Evolutionary conservation across 2,888 invertebrate species (phyloP), one percentile per base, ranked within the genome.

Genomic region (Dryococelus australis): DNA sequence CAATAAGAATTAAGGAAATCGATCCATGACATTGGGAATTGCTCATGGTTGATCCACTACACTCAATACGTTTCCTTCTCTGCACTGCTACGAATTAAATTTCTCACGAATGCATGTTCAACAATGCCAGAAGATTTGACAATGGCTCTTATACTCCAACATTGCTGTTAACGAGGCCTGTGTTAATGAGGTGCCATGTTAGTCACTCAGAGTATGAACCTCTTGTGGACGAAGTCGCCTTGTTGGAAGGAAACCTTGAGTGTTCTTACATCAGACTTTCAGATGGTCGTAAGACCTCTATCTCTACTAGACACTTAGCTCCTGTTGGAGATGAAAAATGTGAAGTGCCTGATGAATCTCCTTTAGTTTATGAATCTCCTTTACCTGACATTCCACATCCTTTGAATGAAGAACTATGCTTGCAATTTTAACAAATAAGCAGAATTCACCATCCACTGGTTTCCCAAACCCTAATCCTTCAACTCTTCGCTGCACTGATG

Each of bases 141-240:
- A 87, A 89, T 78, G 88, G 89, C 27, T n/a, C 85, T 35, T 85
- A 89, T 27, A 84, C 88, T 43, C 88, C 90, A 43, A 86, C 89
- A 16, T 89, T 88, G 88, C 85, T 89, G 20, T 53, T 87, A 13
- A 88, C 80, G 24, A 85, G 89, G 26, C 87, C 85, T 83, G 89
- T 89, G 3, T 87, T 90, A 0, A 86, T 47, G 79, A 89, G 85
- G 89, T 87, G 86, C 87, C 43, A 79, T 80, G 88, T 86, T 87
- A 86, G 13, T 10, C 43, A 65, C 24, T 84, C 47, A 35, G 89
- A 90, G 85, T 89, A 89, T 87, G 88, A 90, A 0, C 88, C 88
- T 24, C 65, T 87, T 20, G 89, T 90, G 9, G 89, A 90, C 43
- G 88, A 89, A 90, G 90, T 88, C 9, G 1, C n/a, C 16, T 20